These are phyloP conservation scores for Blomia tropicalis DNA, from an alignment of 2,888 invertebrate genomes.

Conservation along the genomic window DNA sequence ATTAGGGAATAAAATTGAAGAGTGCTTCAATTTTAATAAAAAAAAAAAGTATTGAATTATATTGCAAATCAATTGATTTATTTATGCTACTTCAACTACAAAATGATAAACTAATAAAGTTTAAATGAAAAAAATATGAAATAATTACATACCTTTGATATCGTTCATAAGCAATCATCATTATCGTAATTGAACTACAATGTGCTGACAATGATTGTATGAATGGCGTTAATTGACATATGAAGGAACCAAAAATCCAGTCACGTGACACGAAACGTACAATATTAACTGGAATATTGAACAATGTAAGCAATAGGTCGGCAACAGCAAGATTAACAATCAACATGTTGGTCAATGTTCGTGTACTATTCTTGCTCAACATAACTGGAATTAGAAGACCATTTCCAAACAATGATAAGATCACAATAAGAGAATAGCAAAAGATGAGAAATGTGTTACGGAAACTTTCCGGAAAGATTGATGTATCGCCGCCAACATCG, in stretches of 20 bases:
- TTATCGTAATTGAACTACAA: constrained; percentile 18
- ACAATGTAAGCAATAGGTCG: constrained; percentile 34
- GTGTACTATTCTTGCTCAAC: constrained; percentile 38
- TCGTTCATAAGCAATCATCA: constrained; percentile 21
- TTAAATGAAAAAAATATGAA: too few relatives aligned
- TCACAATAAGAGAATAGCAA: constrained; percentile 39
- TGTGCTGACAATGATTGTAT: constrained; percentile 31
- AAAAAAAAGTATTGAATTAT: too few relatives aligned
- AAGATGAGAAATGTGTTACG: constrained; percentile 26
- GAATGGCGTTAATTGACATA: constrained; percentile 38
- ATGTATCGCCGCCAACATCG: too few relatives aligned
- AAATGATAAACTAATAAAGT: too few relatives aligned
- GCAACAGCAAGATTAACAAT: constrained; percentile 44
- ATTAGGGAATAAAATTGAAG: too few relatives aligned
- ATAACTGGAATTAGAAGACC: constrained; percentile 42
- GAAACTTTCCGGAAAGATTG: neutral
- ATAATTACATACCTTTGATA: constrained; percentile 16
- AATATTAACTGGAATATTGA: constrained; percentile 39
- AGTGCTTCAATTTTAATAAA: too few relatives aligned
- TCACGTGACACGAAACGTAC: constrained; percentile 35
- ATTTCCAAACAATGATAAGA: constrained; percentile 38
- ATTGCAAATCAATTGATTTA: too few relatives aligned
- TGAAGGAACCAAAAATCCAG: constrained; percentile 38
- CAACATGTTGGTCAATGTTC: constrained; percentile 39
- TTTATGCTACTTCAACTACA: too few relatives aligned